phyloP scores from a whole-genome alignment of 2,797 vertebrate genomes.

The Myoxocephalus aenaeus region DNA sequence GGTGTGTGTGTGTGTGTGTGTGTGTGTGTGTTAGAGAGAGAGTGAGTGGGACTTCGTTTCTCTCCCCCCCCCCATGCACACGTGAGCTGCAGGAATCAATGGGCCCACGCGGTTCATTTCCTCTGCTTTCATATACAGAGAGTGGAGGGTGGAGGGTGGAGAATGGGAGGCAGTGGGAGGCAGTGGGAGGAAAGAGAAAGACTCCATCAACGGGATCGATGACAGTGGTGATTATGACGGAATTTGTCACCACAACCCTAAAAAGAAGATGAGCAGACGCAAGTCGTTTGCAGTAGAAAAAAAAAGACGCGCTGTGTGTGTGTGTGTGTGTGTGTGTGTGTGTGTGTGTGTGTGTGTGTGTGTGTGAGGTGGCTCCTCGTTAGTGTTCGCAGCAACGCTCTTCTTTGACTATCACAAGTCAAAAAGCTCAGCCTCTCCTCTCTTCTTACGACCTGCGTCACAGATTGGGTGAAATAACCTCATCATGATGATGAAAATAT shows the following conservation, averaged over 20 bases:
- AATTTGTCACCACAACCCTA: conserved; percentile 2
- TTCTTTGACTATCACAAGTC: too few relatives aligned
- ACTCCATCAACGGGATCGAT: conserved; percentile 17
- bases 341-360: too few relatives aligned
- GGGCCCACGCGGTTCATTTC: conserved; percentile 48
- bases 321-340: too few relatives aligned
- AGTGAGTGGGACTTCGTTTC: too few relatives aligned
- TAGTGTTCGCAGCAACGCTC: too few relatives aligned
- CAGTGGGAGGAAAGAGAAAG: conserved; percentile 21
- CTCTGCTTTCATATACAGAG: conserved; percentile 41
- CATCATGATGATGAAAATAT: too few relatives aligned
- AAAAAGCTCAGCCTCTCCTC: too few relatives aligned
- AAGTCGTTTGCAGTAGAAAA: neutral
- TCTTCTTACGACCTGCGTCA: too few relatives aligned
- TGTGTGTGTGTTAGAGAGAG: neutral
- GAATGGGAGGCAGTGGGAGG: neutral
- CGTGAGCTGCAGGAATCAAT: conserved; percentile 56
- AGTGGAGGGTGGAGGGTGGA: neutral
- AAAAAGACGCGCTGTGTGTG: too few relatives aligned
- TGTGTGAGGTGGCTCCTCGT: too few relatives aligned
- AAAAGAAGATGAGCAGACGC: neutral
- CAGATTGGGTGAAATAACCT: too few relatives aligned
- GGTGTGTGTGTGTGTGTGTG: neutral
- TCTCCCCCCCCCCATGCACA: conserved; percentile 9
- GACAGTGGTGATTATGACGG: neutral